These are phyloP conservation scores for Drosophila nikananu DNA, from an alignment of 1,140 invertebrate genomes.

Conservation along the genomic window DNA sequence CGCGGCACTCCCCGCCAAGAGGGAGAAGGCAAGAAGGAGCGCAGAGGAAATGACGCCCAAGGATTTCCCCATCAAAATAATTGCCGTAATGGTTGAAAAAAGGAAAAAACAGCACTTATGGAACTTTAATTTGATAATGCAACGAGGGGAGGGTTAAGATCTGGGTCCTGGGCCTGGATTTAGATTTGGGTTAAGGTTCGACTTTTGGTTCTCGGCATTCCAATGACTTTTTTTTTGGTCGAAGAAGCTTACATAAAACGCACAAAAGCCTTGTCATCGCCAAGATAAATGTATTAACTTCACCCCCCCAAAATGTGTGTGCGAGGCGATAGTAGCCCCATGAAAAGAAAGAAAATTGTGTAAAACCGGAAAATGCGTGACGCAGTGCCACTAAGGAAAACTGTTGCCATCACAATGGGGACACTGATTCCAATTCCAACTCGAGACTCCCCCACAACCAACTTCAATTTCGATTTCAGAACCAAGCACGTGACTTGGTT, in stretches of 20 bases:
- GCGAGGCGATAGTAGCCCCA: constrained; percentile 27
- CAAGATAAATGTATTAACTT: constrained; percentile 78
- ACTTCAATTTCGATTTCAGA: constrained; percentile 6
- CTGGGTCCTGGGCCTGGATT: not conserved
- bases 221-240: constrained; percentile 17
- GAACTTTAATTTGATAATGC: constrained; percentile 53
- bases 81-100: constrained; percentile 41
- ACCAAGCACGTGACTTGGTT: constrained; percentile 61
- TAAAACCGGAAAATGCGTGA: constrained; percentile 51
- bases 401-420: constrained; percentile 28
- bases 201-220: constrained; percentile 12
- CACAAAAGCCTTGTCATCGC: constrained; percentile 68
- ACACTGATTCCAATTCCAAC: constrained; percentile 26
- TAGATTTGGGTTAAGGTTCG: constrained; percentile 13
- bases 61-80: constrained; percentile 36
- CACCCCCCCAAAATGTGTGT: not conserved
- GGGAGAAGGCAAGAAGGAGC: not conserved
- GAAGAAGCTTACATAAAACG: constrained; percentile 49
- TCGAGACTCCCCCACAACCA: not conserved
- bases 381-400: constrained; percentile 17
- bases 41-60: constrained; percentile 30
- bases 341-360: constrained; percentile 73
- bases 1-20: constrained; percentile 15
- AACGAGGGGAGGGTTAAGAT: not conserved
- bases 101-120: constrained; percentile 15